These are phyloP conservation scores for Dascillus cervinus DNA, from an alignment of 2,888 invertebrate genomes.

Conservation along the genomic window DNA sequence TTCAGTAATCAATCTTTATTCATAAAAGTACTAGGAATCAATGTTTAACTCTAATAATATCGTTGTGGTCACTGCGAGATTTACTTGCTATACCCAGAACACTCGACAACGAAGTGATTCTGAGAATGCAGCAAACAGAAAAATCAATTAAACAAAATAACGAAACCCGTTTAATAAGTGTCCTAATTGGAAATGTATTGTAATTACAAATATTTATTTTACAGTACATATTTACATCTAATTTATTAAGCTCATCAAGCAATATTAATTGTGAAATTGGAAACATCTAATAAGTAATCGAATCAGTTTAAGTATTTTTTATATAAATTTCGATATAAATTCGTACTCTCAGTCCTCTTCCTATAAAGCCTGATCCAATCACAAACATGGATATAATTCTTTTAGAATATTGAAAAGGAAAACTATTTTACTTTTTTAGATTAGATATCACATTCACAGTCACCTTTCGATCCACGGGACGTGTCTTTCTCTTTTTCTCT, in stretches of 20 bases:
- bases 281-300: constrained; percentile 32
- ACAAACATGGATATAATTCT: constrained; percentile 14
- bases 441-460: constrained; percentile 16
- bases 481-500: too few species aligned
- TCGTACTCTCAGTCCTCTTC: constrained; percentile 16
- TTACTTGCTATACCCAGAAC: constrained; percentile 15
- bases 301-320: too few species aligned
- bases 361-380: constrained; percentile 12
- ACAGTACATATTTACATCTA: constrained; percentile 32
- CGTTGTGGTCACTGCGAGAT: constrained; percentile 26
- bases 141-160: too few species aligned
- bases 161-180: too few species aligned
- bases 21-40: too few species aligned
- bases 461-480: constrained; percentile 10
- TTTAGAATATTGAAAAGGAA: constrained; percentile 18
- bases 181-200: too few species aligned
- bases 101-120: constrained; percentile 4
- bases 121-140: too few species aligned
- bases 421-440: too few species aligned
- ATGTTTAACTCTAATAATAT: constrained; percentile 28
- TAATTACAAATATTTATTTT: too few species aligned
- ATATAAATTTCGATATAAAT: constrained; percentile 27
- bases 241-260: constrained; percentile 36
- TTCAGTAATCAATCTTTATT: constrained; percentile 12
- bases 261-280: constrained; percentile 25